Conservation (phyloP, 2,888 invertebrate genomes). For the Agrochola litura region DNA sequence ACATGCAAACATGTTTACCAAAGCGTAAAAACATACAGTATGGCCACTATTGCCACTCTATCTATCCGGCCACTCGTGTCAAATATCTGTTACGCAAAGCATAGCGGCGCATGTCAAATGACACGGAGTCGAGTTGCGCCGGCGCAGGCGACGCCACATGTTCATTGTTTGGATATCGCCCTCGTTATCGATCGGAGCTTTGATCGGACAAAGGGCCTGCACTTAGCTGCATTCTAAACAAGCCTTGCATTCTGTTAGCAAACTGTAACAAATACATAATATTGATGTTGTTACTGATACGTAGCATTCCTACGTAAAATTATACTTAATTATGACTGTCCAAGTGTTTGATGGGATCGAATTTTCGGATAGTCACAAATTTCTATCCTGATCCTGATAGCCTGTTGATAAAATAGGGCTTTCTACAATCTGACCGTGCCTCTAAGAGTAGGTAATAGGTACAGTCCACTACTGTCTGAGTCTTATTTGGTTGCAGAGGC, state of each 20-base stretch:
- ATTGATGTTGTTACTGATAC: background rate
- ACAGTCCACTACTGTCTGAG: background rate
- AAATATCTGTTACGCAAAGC: constrained; percentile 72
- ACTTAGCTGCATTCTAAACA: constrained; percentile 61
- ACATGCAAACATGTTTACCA: constrained; percentile 38
- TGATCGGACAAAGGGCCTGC: constrained; percentile 66
- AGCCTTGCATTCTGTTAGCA: constrained; percentile 42
- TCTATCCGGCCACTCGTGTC: constrained; percentile 61
- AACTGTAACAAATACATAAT: constrained; percentile 40
- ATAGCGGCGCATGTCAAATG: constrained; percentile 67
- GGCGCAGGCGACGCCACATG: constrained; percentile 73
- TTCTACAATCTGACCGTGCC: background rate
- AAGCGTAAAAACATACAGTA: constrained; percentile 48
- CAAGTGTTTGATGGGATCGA: background rate
- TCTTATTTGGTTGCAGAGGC: background rate
- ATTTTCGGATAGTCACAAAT: background rate
- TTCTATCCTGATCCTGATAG: background rate
- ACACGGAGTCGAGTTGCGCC: constrained; percentile 67
- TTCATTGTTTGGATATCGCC: constrained; percentile 77
- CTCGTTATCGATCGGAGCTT: constrained; percentile 71
- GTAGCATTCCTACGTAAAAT: background rate
- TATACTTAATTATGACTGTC: background rate
- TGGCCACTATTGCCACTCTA: constrained; percentile 32
- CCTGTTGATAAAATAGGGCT: background rate
- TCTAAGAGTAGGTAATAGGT: background rate